phyloP scores from a whole-genome alignment of 2,797 vertebrate species.

The Neosilurus mollespiculum region DNA sequence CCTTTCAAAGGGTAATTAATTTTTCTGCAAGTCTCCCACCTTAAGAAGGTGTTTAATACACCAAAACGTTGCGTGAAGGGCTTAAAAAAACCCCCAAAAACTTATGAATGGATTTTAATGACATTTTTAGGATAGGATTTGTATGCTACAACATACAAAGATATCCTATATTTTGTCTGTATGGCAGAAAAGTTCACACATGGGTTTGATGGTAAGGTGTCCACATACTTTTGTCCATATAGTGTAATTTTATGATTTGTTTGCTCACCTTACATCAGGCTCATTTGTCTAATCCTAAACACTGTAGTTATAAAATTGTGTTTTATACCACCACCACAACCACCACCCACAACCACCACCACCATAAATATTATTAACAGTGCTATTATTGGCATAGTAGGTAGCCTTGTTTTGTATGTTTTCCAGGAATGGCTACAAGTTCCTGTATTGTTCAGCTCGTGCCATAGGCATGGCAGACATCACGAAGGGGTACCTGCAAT shows the following conservation, averaged over 20 bases:
- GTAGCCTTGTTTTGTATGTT: not conserved
- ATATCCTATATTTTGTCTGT: not conserved
- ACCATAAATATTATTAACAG: not conserved
- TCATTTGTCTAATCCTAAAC: not conserved
- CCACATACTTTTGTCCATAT: not conserved
- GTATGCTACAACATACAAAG: not conserved
- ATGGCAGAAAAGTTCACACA: not conserved
- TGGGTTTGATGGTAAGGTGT: not conserved
- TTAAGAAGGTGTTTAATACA: no score
- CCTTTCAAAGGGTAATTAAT: no score
- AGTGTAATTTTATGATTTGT: not conserved
- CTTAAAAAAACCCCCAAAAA: no score
- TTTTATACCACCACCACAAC: no score
- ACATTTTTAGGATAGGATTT: no score
- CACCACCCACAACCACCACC: no score
- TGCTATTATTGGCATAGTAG: not conserved
- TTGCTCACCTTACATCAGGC: not conserved
- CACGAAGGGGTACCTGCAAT: conserved; percentile 89
- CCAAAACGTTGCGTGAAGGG: no score
- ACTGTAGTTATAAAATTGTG: not conserved
- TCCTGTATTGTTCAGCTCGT: conserved; percentile 93
- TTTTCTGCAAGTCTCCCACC: no score
- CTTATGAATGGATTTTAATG: no score
- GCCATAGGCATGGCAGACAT: conserved; percentile 92
- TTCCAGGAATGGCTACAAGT: conserved; percentile 92